Base-by-base conservation (phyloP, 2,797 vertebrate genomes). In the Coracias cyanogaster region DNA sequence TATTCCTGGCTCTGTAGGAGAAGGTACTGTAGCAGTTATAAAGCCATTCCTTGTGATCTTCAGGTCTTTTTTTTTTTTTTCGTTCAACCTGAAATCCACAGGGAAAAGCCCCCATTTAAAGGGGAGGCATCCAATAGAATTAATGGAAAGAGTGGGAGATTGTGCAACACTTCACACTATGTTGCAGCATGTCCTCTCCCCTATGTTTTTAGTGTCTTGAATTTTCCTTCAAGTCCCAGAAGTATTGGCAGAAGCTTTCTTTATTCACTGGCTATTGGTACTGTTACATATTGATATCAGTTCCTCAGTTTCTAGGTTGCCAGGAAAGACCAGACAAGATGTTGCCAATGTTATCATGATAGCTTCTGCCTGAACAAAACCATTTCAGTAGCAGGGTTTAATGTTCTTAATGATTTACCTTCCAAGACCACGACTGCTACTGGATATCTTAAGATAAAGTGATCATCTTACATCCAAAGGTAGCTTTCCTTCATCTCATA, bases 391-490 rank as follows among this genome's bases (percentile, higher is more conserved):
- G 24, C 49, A 79, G n/a, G 51, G 77, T 33, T 91, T 72, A 37
- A 72, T 78, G 85, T 90, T 91, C 85, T 82, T 94, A 71, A 62
- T 25, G 28, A 65, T 82, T 86, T 94, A 66, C 82, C 60, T 88
- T 58, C 65, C 26, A 54, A 91, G 82, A 74, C 52, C 19, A 15
- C 31, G 66, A 41, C 61, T 93, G 80, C 39, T 89, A 95, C 58
- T 67, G 62, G 82, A 97, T 97, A 93, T 72, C 70, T 43, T 89
- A 62, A 80, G 87, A 86, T 82, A 89, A 89, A n/a, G 58, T 46
- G 88, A 94, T 96, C 80, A 51, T 86, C 77, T 97, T 89, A 35
- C 95, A 69, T 69, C 15, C 82, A 84, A 79, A 89, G 66, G 80
- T 80, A 90, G 43, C 69, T 94, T 74, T 95, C 37, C 72, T 83